Conservation (phyloP, 2,888 invertebrate genomes). For the Rhagonycha lutea region DNA sequence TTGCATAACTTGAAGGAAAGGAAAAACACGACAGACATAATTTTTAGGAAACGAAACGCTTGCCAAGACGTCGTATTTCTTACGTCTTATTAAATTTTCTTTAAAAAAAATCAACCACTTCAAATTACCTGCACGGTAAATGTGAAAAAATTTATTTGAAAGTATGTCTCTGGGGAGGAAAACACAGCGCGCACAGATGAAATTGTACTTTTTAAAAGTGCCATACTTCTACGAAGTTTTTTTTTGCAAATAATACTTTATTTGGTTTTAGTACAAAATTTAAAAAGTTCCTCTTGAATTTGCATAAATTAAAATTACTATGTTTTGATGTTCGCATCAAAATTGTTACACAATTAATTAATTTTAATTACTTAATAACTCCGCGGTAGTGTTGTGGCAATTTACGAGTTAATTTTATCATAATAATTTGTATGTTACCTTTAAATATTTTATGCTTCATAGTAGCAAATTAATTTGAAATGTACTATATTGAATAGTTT, state of each 20-base stretch:
- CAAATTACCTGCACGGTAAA: conserved; percentile 19
- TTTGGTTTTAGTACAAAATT: neutral
- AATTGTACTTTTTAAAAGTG: conserved; percentile 8
- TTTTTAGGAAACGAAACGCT: conserved; percentile 3
- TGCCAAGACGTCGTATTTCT: conserved; percentile 13
- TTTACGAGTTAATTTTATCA: neutral
- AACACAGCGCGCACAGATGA: conserved; percentile 6
- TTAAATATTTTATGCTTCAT: too few relatives aligned
- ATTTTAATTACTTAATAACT: neutral
- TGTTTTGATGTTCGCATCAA: neutral
- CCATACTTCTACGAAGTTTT: conserved; percentile 11
- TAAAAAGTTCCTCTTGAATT: neutral
- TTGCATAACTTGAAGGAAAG: conserved; percentile 32
- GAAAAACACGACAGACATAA: conserved; percentile 21
- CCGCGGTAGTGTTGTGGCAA: neutral
- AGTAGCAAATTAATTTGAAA: too few relatives aligned
- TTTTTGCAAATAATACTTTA: conserved; percentile 6
- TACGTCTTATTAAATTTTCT: conserved; percentile 11
- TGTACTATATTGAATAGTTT: too few relatives aligned
- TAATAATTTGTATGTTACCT: too few relatives aligned
- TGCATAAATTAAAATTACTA: neutral
- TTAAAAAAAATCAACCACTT: conserved; percentile 16
- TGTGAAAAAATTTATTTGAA: conserved; percentile 15
- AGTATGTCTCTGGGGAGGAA: conserved; percentile 3
- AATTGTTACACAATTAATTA: neutral